Evolutionary conservation across 2,888 invertebrate species (phyloP), one percentile per base, ranked within the genome.

Genomic region (Mayetiola destructor): DNA sequence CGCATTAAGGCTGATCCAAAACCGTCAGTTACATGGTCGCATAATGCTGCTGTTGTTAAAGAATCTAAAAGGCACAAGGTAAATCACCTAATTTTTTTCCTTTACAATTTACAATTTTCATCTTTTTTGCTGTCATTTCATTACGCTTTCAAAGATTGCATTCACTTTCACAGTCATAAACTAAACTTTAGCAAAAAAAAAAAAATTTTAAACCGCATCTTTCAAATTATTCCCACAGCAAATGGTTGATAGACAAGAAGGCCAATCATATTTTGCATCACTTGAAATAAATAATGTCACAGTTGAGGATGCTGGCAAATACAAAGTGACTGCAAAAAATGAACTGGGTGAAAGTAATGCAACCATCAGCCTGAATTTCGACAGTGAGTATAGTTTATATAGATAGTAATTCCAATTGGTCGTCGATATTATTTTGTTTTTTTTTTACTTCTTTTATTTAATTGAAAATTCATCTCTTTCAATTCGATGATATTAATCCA

Each of bases 261-360:
- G 89, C 64, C 90, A 91, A 74, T 89, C 90, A 68, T 93, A 91
- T 77, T 86, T 90, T 77, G 90, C 92, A 67, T 86, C 89, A 62
- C 79, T 96, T 73, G 89, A 90, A 75, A 91, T 97, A 69, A 83
- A 82, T 77, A 90, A 91, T 73, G 93, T 94, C 66, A 92, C 92
- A 62, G 91, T 93, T 67, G 93, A 93, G 79, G 93, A 94, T 79
- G 93, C 93, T 75, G 94, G 93, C 70, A 94, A 93, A 78, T 93
- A 93, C 77, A 87, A 91, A 78, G 92, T 94, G 67, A 92, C 89
- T 67, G 93, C 93, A 67, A 95, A 95, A 78, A 96, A 94, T 78
- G 92, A 94, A 76, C 82, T 94, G 67, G 96, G 96, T 72, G 95
- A 96, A 76, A 92, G 92, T 72, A 93, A 93, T 74, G 93, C 93